phyloP scores from a whole-genome alignment of 1,140 invertebrate species.

The Augochlora pura region DNA sequence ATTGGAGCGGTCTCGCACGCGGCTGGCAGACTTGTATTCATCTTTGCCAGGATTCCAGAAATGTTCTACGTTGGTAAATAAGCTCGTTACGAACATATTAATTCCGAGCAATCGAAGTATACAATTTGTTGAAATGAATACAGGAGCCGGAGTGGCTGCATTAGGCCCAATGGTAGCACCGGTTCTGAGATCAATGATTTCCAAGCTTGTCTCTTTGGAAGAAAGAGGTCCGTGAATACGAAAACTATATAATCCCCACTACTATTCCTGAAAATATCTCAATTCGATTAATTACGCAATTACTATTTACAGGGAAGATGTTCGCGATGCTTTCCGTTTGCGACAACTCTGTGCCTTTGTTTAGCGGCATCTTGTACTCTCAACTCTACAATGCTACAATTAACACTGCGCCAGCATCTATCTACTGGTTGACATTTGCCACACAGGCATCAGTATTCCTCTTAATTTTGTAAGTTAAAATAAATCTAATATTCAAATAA shows the following conservation, averaged over 20 bases:
- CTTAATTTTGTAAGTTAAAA: slow-evolving; percentile 81
- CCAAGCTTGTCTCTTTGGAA: slow-evolving; percentile 84
- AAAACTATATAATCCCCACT: no score
- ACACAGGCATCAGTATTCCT: slow-evolving; percentile 85
- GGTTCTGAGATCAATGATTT: slow-evolving; percentile 87
- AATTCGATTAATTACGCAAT: background rate
- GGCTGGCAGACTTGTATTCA: slow-evolving; percentile 84
- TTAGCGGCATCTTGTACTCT: slow-evolving; percentile 85
- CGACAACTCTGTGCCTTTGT: slow-evolving; percentile 87
- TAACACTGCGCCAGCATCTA: slow-evolving; percentile 79
- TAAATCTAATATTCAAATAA: no score
- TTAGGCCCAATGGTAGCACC: slow-evolving; percentile 88
- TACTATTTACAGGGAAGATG: slow-evolving; percentile 82
- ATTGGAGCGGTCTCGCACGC: slow-evolving; percentile 85
- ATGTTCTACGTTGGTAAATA: slow-evolving; percentile 83
- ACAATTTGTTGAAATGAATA: slow-evolving; percentile 24
- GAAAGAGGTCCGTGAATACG: slow-evolving; percentile 83
- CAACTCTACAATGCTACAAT: slow-evolving; percentile 86
- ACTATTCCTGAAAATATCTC: no score
- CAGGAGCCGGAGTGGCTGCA: slow-evolving; percentile 84
- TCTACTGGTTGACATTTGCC: slow-evolving; percentile 86
- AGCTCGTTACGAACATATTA: background rate
- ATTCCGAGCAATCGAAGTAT: background rate
- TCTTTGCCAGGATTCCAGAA: slow-evolving; percentile 78
- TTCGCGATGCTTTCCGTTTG: slow-evolving; percentile 88